Evolutionary conservation across 2,888 invertebrate genomes (phyloP).

Genomic region (Acanthopleura granulata): DNA sequence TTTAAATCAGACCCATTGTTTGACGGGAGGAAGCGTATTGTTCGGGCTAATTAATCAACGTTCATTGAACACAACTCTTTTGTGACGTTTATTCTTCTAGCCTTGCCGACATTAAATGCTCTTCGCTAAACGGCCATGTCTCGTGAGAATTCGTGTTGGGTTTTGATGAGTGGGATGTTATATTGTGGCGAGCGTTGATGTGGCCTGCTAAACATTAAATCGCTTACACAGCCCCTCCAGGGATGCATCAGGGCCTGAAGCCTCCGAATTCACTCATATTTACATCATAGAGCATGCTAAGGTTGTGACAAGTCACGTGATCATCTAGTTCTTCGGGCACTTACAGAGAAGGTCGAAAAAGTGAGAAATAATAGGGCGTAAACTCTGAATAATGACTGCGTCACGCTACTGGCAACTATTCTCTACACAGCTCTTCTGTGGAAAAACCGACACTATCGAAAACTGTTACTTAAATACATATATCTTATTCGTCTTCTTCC

Average conservation of each 20-base stretch:
- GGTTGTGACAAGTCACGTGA: conserved; percentile 3
- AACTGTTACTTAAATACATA: too few species aligned
- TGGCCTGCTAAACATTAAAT: conserved; percentile 1
- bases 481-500: too few species aligned
- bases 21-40: too few species aligned
- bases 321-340: neutral
- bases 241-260: neutral
- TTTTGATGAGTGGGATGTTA: neutral
- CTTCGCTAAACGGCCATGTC: neutral
- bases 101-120: conserved; percentile 5
- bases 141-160: neutral
- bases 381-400: too few species aligned
- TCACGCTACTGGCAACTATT: too few species aligned
- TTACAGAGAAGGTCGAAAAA: too few species aligned
- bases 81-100: neutral
- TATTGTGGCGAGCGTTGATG: neutral
- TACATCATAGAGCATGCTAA: neutral
- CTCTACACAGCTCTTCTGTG: too few species aligned
- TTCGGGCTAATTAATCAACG: neutral
- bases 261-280: neutral
- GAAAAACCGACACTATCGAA: too few species aligned
- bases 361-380: too few species aligned
- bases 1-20: too few species aligned
- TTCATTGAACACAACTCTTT: neutral
- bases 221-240: conserved; percentile 2